These are phyloP conservation scores for Todiramphus chloris DNA, from an alignment of 2,113 vertebrate species.

Conservation along the genomic window DNA sequence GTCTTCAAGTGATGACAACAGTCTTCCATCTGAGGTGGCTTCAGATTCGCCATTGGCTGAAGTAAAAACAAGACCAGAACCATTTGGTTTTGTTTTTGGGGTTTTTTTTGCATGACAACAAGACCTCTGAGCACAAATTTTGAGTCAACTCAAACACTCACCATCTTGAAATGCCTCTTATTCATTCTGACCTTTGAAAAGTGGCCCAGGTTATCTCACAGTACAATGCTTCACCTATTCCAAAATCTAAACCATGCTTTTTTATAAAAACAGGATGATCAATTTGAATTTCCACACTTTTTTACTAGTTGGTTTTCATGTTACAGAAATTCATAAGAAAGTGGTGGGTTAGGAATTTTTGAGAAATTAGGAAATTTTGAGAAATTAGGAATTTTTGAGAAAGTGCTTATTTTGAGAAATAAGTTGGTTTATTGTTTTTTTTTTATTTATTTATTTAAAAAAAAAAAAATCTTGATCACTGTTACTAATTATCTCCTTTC, in stretches of 20 bases:
- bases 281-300: neutral
- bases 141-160: neutral
- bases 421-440: too few species aligned
- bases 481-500: neutral
- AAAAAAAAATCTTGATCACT: neutral
- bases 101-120: neutral
- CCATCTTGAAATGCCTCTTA: rapidly evolving
- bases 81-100: too few species aligned
- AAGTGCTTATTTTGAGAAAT: neutral
- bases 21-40: neutral
- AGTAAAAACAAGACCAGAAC: neutral
- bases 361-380: too few species aligned
- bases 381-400: too few species aligned
- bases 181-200: neutral
- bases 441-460: too few species aligned
- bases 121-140: neutral
- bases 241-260: neutral
- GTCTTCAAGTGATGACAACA: neutral
- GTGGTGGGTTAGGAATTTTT: neutral
- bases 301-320: neutral
- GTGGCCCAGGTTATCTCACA: neutral
- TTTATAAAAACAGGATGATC: neutral
- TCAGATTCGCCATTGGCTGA: neutral
- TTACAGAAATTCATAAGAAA: neutral
- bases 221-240: neutral